phyloP scores from a whole-genome alignment of 2,888 invertebrate species.

The Mythimna lalbum region DNA sequence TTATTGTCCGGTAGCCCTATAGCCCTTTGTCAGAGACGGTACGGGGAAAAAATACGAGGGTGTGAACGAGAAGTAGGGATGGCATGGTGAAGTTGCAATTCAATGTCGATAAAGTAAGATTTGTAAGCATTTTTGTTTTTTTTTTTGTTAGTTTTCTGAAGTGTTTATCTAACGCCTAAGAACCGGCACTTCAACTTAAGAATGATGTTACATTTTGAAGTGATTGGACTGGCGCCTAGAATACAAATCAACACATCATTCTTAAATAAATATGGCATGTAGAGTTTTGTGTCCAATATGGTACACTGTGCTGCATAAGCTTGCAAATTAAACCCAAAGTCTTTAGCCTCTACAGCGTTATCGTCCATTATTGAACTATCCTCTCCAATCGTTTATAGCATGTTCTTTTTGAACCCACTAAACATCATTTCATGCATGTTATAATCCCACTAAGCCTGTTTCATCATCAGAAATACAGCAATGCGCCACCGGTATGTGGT shows the following conservation, averaged over 20 bases:
- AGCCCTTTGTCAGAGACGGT: constrained; percentile 84
- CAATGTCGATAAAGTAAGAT: not conserved
- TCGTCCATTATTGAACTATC: not conserved
- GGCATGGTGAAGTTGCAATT: not conserved
- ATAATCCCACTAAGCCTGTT: too few species aligned
- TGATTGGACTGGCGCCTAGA: too few species aligned
- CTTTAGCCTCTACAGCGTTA: not conserved
- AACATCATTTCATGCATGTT: too few species aligned
- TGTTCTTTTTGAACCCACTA: not conserved
- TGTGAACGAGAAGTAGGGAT: constrained; percentile 81
- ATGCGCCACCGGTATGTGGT: too few species aligned
- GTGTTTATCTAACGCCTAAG: not conserved
- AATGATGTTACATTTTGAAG: too few species aligned
- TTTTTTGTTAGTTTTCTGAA: not conserved
- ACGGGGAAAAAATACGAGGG: constrained; percentile 83
- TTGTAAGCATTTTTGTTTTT: not conserved
- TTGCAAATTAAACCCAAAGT: too few species aligned
- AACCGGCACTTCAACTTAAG: not conserved
- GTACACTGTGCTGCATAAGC: too few species aligned
- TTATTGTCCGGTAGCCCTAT: constrained; percentile 88
- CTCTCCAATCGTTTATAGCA: not conserved
- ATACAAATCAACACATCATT: too few species aligned
- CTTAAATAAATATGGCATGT: too few species aligned
- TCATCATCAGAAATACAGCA: too few species aligned
- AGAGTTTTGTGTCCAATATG: too few species aligned